These are phyloP conservation scores for Drosophila yakuba DNA, from an alignment of 1,140 invertebrate species.

Conservation along the genomic window DNA sequence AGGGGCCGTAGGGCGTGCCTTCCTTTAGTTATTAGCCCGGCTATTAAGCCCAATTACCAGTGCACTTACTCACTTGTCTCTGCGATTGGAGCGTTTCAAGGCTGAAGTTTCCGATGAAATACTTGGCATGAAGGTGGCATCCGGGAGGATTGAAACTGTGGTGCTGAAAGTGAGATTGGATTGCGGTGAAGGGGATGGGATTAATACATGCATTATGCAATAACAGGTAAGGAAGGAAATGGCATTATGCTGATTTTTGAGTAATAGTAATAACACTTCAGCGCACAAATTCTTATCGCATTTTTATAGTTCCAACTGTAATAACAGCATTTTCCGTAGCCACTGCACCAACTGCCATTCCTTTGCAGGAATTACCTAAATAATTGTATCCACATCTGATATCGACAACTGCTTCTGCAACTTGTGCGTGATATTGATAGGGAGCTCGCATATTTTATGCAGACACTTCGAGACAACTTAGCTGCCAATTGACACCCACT, in stretches of 20 bases:
- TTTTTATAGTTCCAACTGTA: no score
- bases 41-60: slow-evolving; percentile 51
- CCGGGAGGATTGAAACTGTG: slow-evolving; percentile 13
- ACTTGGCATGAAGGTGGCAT: slow-evolving; percentile 11
- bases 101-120: slow-evolving; percentile 40
- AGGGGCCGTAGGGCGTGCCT: slow-evolving; percentile 47
- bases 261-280: no score
- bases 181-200: background rate
- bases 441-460: slow-evolving; percentile 10
- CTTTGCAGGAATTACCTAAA: background rate
- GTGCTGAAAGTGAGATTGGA: slow-evolving; percentile 31
- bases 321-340: no score
- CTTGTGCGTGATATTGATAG: slow-evolving; percentile 14
- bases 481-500: slow-evolving; percentile 34
- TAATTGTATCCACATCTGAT: slow-evolving; percentile 8
- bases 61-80: slow-evolving; percentile 45
- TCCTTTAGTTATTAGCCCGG: slow-evolving; percentile 52
- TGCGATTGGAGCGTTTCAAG: slow-evolving; percentile 30
- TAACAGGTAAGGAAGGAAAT: no score
- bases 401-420: slow-evolving; percentile 21
- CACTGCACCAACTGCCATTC: slow-evolving; percentile 16
- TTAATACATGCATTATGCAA: slow-evolving; percentile 11
- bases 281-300: no score
- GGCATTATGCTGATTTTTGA: no score
- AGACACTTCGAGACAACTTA: slow-evolving; percentile 6